Percentiles rank a stretch among this genome's conserved stretches.
phyloP scores from a whole-genome alignment of 2,888 invertebrate species.

The Lepidocyrtoides sp. region DNA sequence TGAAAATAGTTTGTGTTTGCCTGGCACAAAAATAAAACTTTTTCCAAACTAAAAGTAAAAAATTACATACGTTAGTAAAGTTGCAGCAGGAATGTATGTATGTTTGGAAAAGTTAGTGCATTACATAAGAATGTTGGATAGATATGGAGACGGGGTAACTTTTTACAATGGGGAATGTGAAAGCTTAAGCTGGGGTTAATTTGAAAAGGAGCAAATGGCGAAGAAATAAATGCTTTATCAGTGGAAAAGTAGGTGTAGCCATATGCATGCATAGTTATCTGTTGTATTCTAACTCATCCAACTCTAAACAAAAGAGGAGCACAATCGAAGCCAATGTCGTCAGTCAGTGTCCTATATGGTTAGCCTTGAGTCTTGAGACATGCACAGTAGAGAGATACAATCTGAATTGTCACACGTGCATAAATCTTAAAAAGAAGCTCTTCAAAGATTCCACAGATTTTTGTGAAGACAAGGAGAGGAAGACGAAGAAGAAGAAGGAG shows the following conservation, averaged over 20 bases:
- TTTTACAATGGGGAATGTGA: conserved; percentile 43
- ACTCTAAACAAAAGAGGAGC: background rate
- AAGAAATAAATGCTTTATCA: background rate
- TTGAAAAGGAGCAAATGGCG: conserved; percentile 35
- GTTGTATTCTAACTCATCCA: background rate
- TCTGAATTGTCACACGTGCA: conserved; percentile 74
- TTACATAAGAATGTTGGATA: background rate
- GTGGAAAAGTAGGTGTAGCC: background rate
- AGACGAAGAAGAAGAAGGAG: background rate
- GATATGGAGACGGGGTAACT: conserved; percentile 30
- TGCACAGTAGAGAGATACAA: conserved; percentile 58
- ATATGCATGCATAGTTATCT: background rate
- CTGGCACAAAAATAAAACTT: background rate
- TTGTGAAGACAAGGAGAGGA: too few relatives aligned
- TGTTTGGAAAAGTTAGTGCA: background rate
- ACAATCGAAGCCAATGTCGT: background rate
- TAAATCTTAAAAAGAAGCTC: conserved; percentile 70
- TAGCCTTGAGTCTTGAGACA: conserved; percentile 61
- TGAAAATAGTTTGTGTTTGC: background rate
- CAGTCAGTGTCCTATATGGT: conserved; percentile 48
- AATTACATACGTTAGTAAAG: background rate
- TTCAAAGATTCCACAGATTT: conserved; percentile 66
- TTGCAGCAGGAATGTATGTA: background rate
- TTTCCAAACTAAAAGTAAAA: background rate
- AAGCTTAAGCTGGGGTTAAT: conserved; percentile 56